phyloP scores from a whole-genome alignment of 2,888 invertebrate genomes.

The Lepas anatifera region DNA sequence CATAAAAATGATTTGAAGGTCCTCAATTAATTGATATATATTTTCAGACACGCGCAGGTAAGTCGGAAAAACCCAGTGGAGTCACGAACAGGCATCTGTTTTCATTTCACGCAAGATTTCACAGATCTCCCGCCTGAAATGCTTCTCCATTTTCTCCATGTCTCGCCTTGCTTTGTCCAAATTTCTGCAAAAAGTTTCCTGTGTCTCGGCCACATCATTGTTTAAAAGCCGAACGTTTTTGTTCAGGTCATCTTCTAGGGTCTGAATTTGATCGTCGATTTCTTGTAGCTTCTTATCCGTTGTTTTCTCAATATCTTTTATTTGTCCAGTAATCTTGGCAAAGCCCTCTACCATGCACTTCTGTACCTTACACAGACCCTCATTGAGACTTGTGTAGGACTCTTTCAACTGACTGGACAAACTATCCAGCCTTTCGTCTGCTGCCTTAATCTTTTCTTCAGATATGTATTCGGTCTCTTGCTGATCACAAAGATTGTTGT shows the following conservation, averaged over 20 bases:
- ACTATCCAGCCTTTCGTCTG: not conserved
- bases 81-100: not conserved
- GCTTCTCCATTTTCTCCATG: conserved; percentile 7
- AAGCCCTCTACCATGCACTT: conserved; percentile 1
- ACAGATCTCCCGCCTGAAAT: not conserved
- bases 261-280: not conserved
- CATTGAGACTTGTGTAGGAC: not conserved
- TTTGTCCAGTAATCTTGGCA: not conserved
- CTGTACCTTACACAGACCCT: not conserved
- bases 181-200: not conserved
- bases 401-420: not conserved
- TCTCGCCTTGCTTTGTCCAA: not conserved
- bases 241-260: not conserved
- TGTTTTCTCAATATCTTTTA: not conserved
- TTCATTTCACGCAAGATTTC: not conserved
- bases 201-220: not conserved
- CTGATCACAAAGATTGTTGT: not conserved
- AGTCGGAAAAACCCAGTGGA: not conserved
- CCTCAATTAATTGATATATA: too few species aligned
- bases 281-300: not conserved
- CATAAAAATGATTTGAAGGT: too few species aligned
- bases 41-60: too few species aligned
- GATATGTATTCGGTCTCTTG: not conserved
- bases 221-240: not conserved
- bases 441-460: not conserved